A percentile compares a stretch with the other conserved stretches of the same genome.
Conservation (phyloP, 2,113 vertebrate genomes). For the Thymallus thymallus region DNA sequence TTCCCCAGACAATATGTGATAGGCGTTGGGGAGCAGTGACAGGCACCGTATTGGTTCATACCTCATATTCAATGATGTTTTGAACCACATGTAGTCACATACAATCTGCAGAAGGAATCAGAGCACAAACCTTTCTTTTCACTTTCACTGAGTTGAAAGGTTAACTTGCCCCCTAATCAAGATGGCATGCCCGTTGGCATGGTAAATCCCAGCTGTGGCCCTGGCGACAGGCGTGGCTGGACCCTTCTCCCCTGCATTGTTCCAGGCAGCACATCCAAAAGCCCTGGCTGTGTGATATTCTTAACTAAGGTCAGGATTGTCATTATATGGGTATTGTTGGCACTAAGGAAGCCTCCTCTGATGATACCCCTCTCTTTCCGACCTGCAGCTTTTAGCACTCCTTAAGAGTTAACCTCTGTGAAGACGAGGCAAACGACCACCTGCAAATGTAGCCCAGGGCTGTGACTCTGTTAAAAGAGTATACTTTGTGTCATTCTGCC, state of each 20-base stretch:
- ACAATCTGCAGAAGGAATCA: slow-evolving; percentile 52
- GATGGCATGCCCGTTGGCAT: slow-evolving; percentile 84
- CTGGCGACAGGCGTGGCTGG: slow-evolving; percentile 72
- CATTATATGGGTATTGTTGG: slow-evolving; percentile 91
- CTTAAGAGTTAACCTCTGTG: slow-evolving; percentile 85
- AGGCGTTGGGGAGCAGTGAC: slow-evolving; percentile 46
- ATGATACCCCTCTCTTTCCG: slow-evolving; percentile 81
- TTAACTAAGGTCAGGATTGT: slow-evolving; percentile 92
- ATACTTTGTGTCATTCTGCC: slow-evolving; percentile 78
- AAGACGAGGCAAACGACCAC: slow-evolving; percentile 81
- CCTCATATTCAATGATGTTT: slow-evolving; percentile 47
- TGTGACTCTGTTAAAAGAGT: slow-evolving; percentile 69
- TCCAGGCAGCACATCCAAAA: slow-evolving; percentile 81
- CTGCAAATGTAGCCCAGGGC: slow-evolving; percentile 82
- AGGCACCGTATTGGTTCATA: slow-evolving; percentile 47
- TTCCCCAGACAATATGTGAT: slow-evolving; percentile 37
- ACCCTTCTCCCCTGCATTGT: slow-evolving; percentile 84
- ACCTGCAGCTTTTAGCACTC: slow-evolving; percentile 72
- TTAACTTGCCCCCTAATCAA: slow-evolving; percentile 85
- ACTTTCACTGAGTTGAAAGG: slow-evolving; percentile 77
- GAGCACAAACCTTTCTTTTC: slow-evolving; percentile 36
- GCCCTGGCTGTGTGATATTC: slow-evolving; percentile 88
- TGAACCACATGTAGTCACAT: slow-evolving; percentile 53
- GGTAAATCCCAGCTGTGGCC: slow-evolving; percentile 84
- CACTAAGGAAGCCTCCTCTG: slow-evolving; percentile 76